Percentiles rank a stretch among this genome's conserved stretches.
These are phyloP conservation scores for Caenorhabditis drosophilae DNA, from an alignment of 2,888 invertebrate species.

Conservation along the genomic window DNA sequence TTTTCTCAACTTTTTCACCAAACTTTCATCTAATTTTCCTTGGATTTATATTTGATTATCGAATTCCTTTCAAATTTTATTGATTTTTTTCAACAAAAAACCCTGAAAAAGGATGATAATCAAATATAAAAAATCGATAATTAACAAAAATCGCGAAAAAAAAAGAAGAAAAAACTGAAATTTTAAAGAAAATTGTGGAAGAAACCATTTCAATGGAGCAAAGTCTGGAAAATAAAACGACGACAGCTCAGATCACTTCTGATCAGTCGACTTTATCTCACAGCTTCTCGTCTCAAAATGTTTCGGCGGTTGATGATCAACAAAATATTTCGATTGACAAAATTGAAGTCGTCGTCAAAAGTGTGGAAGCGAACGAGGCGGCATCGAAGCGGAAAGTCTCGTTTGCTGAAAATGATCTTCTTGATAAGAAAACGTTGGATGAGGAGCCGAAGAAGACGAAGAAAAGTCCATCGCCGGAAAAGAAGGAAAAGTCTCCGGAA, in stretches of 20 bases:
- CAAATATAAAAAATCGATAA: too few relatives aligned
- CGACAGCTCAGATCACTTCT: conserved; percentile 24
- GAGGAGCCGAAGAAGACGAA: conserved; percentile 15
- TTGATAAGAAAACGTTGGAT: conserved; percentile 22
- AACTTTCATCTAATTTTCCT: too few relatives aligned
- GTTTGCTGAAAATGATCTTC: conserved; percentile 30
- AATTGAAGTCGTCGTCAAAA: background rate
- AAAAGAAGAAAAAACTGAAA: too few relatives aligned
- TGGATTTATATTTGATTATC: too few relatives aligned
- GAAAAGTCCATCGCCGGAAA: conserved; percentile 16
- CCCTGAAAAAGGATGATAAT: too few relatives aligned
- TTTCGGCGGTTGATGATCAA: background rate
- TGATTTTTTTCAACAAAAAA: background rate
- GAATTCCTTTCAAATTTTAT: background rate
- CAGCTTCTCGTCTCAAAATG: background rate
- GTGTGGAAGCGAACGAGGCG: background rate
- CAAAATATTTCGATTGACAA: background rate
- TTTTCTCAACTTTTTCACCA: conserved; percentile 1
- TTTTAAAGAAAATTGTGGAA: background rate
- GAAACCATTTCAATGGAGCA: conserved; percentile 28
- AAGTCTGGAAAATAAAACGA: background rate
- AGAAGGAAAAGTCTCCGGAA: conserved; percentile 7
- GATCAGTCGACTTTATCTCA: background rate
- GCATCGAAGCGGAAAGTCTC: conserved; percentile 26
- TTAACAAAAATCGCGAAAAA: too few relatives aligned